Base-by-base conservation (phyloP, 2,888 invertebrate genomes). In the Brachyptera putata region DNA sequence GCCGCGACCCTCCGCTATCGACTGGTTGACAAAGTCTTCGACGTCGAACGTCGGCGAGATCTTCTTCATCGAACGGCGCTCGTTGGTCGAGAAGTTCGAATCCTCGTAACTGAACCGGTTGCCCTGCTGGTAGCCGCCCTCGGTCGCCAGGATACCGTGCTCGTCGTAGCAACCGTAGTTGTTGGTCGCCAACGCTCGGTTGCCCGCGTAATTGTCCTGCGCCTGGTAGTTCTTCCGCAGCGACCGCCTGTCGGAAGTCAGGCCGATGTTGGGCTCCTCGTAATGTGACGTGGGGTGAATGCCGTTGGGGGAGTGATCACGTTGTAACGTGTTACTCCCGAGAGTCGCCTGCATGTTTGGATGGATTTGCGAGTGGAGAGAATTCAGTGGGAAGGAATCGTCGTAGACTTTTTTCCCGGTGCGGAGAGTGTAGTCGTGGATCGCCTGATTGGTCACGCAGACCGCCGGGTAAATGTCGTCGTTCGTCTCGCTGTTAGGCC, bases 381-480 rank as follows among this genome's bases (percentile, higher is more conserved):
- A 78, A 67, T 79, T 80, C 22, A 83, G 70, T 0, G 82, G 81
- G 70, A 79, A 83, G 66, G 80, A 80, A 67, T 82, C 84, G 70
- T 88, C 88, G 70, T 89, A 89, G 48, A 88, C 85, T 30, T 87
- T 85, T 70, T 87, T 88, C 0, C 87, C 87, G 4, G 87, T 86
- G 62, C 88, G 81, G 72, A 88, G 77, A 1, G 90, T 89, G 71
- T 91, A 92, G 49, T 91, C 91, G 67, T 91, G 85, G 11, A 91
- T 82, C 66, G 91, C 91, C 11, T 46, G 63, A 69, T 91, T 92
- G 2, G 91, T 87, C 69, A 87, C 89, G 72, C 91, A 91, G 66
- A 91, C 87, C 11, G 91, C 89, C 3, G 91, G 91, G 71, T 91
- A 92, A 66, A 88, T 84, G 64, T 89, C 89, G 68, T 90, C 89